phyloP scores from a whole-genome alignment of 2,113 vertebrate genomes.

The Neogobius melanostomus region DNA sequence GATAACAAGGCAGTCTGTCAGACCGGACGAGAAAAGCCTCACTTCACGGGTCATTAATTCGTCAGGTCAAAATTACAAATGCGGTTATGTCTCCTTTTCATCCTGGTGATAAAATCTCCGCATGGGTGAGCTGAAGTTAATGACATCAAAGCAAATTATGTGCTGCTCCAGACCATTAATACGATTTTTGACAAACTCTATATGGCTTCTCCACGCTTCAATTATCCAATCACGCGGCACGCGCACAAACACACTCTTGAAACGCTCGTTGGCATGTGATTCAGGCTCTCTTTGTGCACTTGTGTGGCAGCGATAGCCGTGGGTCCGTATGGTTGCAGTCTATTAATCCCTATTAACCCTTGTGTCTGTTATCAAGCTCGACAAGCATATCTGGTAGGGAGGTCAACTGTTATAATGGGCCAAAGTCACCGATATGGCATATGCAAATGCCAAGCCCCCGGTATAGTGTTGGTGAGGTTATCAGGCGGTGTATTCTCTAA shows the following conservation, averaged over 20 bases:
- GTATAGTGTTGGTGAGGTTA: constrained; percentile 10
- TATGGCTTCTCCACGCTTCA: constrained; percentile 60
- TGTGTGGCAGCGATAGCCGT: constrained; percentile 4
- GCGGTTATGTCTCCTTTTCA: constrained; percentile 13
- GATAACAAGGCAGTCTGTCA: not conserved
- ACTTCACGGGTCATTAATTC: constrained; percentile 34
- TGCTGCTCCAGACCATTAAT: constrained; percentile 42
- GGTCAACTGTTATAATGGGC: constrained; percentile 64
- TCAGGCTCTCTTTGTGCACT: constrained; percentile 11
- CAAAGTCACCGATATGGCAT: constrained; percentile 51
- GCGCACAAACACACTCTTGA: constrained; percentile 42
- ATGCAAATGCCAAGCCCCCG: constrained; percentile 32
- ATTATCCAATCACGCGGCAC: constrained; percentile 62
- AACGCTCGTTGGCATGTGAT: constrained; percentile 26
- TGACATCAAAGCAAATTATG: constrained; percentile 41
- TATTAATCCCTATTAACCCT: constrained; percentile 73
- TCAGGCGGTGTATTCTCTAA: constrained; percentile 21
- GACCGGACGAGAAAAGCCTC: constrained; percentile 10
- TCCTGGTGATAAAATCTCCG: constrained; percentile 38
- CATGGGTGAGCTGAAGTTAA: constrained; percentile 27
- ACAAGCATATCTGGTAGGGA: constrained; percentile 48
- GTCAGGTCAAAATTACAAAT: constrained; percentile 31
- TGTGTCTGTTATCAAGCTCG: constrained; percentile 61
- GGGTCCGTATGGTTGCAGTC: constrained; percentile 38
- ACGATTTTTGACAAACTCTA: constrained; percentile 59